These are phyloP conservation scores for Prionailurus bengalensis DNA, from an alignment of 2,113 vertebrate genomes.

Conservation along the genomic window DNA sequence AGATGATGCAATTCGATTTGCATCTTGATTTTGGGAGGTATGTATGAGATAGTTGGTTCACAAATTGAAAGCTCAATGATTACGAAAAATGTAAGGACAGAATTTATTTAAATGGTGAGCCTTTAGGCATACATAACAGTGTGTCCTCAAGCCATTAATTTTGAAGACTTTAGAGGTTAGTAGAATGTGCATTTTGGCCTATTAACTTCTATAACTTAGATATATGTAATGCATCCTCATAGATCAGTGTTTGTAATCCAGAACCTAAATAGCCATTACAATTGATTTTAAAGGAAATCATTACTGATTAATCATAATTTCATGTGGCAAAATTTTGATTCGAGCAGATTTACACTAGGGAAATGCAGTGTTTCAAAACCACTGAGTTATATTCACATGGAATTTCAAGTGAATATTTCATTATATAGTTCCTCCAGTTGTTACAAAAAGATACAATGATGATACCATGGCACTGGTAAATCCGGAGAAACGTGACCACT, in stretches of 20 bases:
- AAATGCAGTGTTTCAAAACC: constrained; percentile 3
- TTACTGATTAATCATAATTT: constrained; percentile 37
- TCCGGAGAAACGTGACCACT: background rate
- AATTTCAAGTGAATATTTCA: constrained; percentile 62
- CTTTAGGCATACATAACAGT: background rate
- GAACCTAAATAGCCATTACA: background rate
- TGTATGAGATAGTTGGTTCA: background rate
- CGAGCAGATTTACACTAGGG: background rate
- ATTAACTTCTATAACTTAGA: background rate
- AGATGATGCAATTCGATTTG: background rate
- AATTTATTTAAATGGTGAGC: background rate
- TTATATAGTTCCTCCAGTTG: constrained; percentile 4
- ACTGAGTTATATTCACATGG: constrained; percentile 19
- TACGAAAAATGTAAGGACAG: background rate
- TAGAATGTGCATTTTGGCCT: background rate
- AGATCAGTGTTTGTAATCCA: background rate
- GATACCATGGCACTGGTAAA: background rate
- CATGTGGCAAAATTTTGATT: constrained; percentile 40
- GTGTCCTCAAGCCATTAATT: background rate
- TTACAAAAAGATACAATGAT: constrained; percentile 6
- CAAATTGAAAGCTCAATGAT: background rate
- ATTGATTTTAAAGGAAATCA: constrained; percentile 55
- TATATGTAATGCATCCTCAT: background rate
- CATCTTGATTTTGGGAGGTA: background rate
- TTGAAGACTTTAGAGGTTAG: background rate